Evolutionary conservation across 2,888 invertebrate species (phyloP), one percentile per base, ranked within the genome.

Genomic region (Macrosoma leucophasiata): DNA sequence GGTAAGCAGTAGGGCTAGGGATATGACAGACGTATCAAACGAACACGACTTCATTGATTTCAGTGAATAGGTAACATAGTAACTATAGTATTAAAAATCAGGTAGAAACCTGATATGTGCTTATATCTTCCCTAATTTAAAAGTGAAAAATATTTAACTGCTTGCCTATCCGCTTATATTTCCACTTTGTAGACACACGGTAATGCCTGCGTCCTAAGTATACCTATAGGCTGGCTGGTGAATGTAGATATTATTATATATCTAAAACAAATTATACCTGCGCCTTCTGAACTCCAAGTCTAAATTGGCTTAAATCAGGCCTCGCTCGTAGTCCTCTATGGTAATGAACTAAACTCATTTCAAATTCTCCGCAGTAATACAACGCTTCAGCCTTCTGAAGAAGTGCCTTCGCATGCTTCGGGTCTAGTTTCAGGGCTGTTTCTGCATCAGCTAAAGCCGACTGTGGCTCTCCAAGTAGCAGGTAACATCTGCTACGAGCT

Each of bases 351-450:
- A 97, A 86, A 52, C 96, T 95, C 68, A 95, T 90, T 67, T 97
- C 97, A 63, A 97, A 97, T 62, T 96, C 94, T 0, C 96, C 96
- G 29, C 96, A 87, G 66, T 93, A 93, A 73, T 96, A 97, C 20
- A 97, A 81, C 0, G 95, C 91, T 71, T 97, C 97, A 0, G 96
- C 97, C 74, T 97, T 97, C 62, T 95, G 94, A 57, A 92, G 93
- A 39, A 96, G 86, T 3, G 79, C 76, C 38, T 73, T 75, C 0
- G 78, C 79, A 58, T 90, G 91, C 44, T 87, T 89, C 23, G 91
- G 90, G 54, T 93, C 93, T 30, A 90, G 84, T 27, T 82, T 84
- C 2, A 97, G 78, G 0, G 96, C 95, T 1, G 89, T 87, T 64
- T 97, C 95, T 0, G 96, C 95, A 62, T 97, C 95, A 33, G 86